Base-by-base conservation (phyloP, 2,888 invertebrate genomes). In the Hylaea fasciaria region DNA sequence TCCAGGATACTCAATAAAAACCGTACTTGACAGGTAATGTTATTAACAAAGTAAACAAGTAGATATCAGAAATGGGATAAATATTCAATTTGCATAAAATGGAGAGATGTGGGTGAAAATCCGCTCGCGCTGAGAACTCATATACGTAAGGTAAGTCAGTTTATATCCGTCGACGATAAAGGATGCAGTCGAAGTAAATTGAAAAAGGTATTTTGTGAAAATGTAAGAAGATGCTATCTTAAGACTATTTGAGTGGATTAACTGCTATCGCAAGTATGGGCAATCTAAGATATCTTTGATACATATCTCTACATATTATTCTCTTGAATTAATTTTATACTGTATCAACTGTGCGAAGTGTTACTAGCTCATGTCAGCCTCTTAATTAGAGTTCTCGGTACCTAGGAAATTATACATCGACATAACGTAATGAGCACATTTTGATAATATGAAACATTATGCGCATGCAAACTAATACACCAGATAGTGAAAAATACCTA, bases 141-240 rank as follows among this genome's bases (percentile, higher is more conserved):
- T 68, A 71, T 70, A 66, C 62, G 68, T 62, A 61, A 69, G 70
- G 69, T 76, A 73, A 73, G 66, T 72, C 59, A 66, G 67, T 74
- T 72, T 76, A 73, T 74, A 71, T 73, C 72, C 72, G 70, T 55
- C 61, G 64, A 66, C 70, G 71, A 65, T 69, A 68, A 63, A 71
- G 69, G 66, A 69, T 69, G 72, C 68, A 69, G 59, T 65, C 58
- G 46, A 56, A 57, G 67, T 68, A 75, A 73, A 78, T 77, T 74
- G 78, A 74, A 78, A 74, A 73, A 55, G 64, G 52, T 72, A 70
- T 68, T 64, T 63, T 63, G 61, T 48, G 53, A 60, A 62, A 64
- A 60, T 56, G 41, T 49, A 16, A 17, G 44, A 37, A 50, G 46
- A 53, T 54, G 50, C 39, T 55, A 46, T 51, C 35, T 51, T n/a